Base-by-base conservation (phyloP, 2,888 invertebrate species). In the Thera obeliscata region DNA sequence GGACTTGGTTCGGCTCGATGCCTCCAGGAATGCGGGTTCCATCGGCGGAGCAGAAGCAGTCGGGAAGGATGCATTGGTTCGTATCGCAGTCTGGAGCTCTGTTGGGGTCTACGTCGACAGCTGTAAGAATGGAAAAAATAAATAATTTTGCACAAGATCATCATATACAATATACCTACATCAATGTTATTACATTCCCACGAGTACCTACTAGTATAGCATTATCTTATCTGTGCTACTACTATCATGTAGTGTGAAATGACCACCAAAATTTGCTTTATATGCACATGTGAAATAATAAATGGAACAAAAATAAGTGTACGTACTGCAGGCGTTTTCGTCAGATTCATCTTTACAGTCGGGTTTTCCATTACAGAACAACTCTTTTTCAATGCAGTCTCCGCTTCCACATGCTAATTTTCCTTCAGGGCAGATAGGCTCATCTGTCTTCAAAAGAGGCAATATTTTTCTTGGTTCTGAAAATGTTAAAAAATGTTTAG, bases 261-360 rank as follows among this genome's bases (percentile, higher is more conserved):
- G 22, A 1, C 22, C 1, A 22, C 22, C 22, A 22, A 22, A 22
- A 22, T 22, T 22, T 22, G 22, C 22, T 22, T 22, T 22, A 22
- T 1, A 22, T 22, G 22, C 22, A 22, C 22, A 22, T 7, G 22
- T 12, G 12, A 50, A 2, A 22, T 2, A 50, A 50, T 5, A 8
- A 8, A 52, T 33, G 3, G 1, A 9, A 46, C 7, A 9, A 12
- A 50, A 2, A 9, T 22, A 59, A 12, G 0, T 55, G 12, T 77
- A 97, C 98, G 96, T 94, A 98, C 98, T 96, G 95, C 98, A 98
- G 76, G 98, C 97, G 82, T 98, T 98, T 93, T 98, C 98, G 85
- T 98, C 98, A 62, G 98, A 98, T 86, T 98, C 98, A 85, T 98
- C 98, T 84, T 97, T 97, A 94, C 98, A 98, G 86, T 98, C 98